Evolutionary conservation across 2,113 vertebrate species (phyloP), one percentile per base, ranked within the genome.

Genomic region (Lepisosteus oculatus): DNA sequence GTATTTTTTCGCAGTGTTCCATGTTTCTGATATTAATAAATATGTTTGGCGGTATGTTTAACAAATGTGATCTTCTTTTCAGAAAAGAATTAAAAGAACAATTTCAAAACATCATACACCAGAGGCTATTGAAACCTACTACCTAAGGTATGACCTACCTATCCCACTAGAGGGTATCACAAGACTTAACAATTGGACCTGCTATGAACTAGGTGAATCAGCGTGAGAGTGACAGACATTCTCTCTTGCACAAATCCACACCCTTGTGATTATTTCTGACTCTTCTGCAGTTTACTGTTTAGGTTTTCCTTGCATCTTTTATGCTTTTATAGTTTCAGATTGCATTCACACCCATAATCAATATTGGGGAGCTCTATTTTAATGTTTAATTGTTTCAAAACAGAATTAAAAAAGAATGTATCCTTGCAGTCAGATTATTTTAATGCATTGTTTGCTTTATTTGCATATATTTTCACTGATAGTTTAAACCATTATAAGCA

Each of bases 1-100:
- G 11, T 59, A 14, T 11, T 12, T 4, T 29, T 29, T 29, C 29
- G 29, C 29, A 29, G 29, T 29, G 29, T 29, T 29, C 29, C 29
- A 29, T 29, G 29, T 29, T 29, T 29, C 29, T 29, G 29, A 13
- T 59, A 14, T 59, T 4, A 59, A 8, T 51, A 51, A 51, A 51
- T 0, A 51, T 51, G 9, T 51, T 29, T 13, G 44, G 63, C 8
- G 51, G 29, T 4, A 8, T 17, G 55, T 43, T 55, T 8, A 66
- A 54, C 75, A 67, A 82, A 70, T 74, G 8, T 79, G 72, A 63
- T 61, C 69, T 65, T 83, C 85, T 64, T 87, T 85, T 80, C 85
- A 99, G 97, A 99, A 99, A 90, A 89, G 95, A 78, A 96, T 93
- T 83, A 99, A 97, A 89, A 96, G 90, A 85, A 97, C 93, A 65